Conservation (phyloP, 2,113 vertebrate genomes). For the Uria lomvia region DNA sequence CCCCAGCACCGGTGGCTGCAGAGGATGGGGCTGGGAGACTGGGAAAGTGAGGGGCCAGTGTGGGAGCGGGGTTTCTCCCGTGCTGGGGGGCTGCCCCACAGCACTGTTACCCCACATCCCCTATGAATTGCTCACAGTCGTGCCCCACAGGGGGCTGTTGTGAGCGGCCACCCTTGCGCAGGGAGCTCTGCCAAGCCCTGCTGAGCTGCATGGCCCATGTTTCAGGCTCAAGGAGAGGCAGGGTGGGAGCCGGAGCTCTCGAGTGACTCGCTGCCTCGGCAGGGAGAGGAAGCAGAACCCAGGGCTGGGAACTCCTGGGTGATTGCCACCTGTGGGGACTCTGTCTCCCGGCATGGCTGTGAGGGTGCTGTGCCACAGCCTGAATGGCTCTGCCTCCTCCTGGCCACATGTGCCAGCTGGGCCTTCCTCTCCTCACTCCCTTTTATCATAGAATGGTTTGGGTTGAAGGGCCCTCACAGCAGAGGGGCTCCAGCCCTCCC, state of each 20-base stretch:
- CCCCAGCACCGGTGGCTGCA: background rate
- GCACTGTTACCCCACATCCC: accelerated
- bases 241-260: background rate
- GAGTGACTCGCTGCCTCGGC: accelerated
- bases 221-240: background rate
- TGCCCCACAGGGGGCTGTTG: background rate
- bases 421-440: background rate
- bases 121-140: accelerated
- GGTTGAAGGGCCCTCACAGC: no score
- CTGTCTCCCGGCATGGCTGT: background rate
- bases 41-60: accelerated
- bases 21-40: accelerated
- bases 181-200: background rate
- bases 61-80: accelerated
- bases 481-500: no score
- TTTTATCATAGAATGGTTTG: background rate
- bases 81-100: background rate
- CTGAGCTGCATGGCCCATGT: background rate
- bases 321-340: accelerated
- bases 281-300: background rate
- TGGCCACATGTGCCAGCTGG: accelerated
- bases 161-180: accelerated
- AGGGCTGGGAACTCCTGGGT: background rate
- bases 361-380: background rate
- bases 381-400: background rate